Conservation (phyloP, 2,888 invertebrate genomes). For the Rotaria macrura region DNA sequence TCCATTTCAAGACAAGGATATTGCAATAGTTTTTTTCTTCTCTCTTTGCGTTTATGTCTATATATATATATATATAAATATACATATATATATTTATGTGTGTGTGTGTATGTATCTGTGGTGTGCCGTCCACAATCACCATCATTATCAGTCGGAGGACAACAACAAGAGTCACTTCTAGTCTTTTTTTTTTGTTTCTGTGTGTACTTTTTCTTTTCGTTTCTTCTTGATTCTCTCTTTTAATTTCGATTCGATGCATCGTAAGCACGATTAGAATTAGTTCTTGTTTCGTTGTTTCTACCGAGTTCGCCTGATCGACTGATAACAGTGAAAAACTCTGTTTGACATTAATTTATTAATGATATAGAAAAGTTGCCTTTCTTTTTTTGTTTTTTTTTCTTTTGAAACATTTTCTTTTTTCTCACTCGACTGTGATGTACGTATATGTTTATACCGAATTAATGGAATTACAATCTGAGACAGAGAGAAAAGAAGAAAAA, state of each 20-base stretch:
- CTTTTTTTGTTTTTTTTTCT: neutral
- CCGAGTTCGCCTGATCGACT: constrained; percentile 15
- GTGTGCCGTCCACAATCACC: constrained; percentile 7
- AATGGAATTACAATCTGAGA: neutral
- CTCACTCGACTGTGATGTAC: constrained; percentile 3
- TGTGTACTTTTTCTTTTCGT: neutral
- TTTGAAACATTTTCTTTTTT: neutral
- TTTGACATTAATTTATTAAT: constrained; percentile 8
- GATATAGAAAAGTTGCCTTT: constrained; percentile 8
- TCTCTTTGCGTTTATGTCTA: neutral
- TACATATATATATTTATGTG: neutral
- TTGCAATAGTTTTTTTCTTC: neutral
- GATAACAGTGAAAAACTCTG: constrained; percentile 10
- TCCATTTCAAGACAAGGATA: constrained; percentile 7
- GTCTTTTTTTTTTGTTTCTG: neutral
- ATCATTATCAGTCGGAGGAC: constrained; percentile 12
- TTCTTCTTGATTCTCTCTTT: neutral
- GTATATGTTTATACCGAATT: neutral
- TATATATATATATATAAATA: neutral
- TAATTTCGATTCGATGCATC: neutral
- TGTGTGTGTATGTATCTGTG: neutral
- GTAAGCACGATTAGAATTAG: neutral
- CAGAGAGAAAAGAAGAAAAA: neutral
- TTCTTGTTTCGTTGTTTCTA: constrained; percentile 1
- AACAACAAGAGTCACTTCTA: constrained; percentile 15